Percentiles rank a stretch among this genome's conserved stretches.
These are phyloP conservation scores for Lathamus discolor DNA, from an alignment of 2,113 vertebrate species.

Conservation along the genomic window DNA sequence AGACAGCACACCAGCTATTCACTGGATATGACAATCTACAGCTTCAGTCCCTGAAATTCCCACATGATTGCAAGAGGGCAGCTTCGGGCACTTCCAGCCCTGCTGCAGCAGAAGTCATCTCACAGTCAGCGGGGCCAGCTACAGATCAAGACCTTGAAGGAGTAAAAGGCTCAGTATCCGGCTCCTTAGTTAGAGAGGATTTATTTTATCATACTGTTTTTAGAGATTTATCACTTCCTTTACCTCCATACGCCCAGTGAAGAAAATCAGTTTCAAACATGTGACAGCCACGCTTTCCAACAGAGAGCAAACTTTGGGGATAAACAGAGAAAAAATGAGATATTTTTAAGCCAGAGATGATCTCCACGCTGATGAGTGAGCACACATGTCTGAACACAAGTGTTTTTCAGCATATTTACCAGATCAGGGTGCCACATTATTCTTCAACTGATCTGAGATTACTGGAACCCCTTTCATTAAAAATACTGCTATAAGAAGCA, in stretches of 20 bases:
- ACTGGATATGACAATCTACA: neutral
- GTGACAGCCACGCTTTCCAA: neutral
- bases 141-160: neutral
- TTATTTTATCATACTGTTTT: constrained; percentile 11
- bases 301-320: neutral
- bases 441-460: neutral
- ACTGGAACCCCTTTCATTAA: neutral
- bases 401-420: neutral
- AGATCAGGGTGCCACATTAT: neutral
- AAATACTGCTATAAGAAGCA: neutral
- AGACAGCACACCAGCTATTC: constrained; percentile 23
- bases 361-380: neutral
- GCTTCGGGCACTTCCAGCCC: neutral
- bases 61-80: neutral
- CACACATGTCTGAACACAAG: neutral
- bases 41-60: neutral
- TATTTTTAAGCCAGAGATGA: neutral
- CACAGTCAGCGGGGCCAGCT: neutral
- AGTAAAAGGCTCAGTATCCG: neutral
- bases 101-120: neutral
- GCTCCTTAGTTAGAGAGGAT: neutral
- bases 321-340: neutral
- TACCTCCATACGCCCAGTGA: neutral
- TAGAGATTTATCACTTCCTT: constrained; percentile 65
- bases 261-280: constrained; percentile 58